phyloP scores from a whole-genome alignment of 2,113 vertebrate genomes.

The Cinclus mexicanus region DNA sequence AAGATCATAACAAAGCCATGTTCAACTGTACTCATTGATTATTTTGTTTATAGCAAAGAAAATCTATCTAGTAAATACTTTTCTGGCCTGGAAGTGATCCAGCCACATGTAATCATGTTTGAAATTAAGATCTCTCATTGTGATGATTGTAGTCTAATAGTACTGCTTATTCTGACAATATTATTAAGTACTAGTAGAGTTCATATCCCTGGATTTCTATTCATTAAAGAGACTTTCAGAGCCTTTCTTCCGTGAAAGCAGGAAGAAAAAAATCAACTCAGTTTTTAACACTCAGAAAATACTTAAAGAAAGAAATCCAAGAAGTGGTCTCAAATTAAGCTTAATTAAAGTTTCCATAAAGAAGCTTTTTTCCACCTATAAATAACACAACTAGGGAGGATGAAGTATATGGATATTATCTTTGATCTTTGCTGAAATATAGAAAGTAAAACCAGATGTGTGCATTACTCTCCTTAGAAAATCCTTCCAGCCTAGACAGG shows the following conservation, averaged over 20 bases:
- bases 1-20: not conserved
- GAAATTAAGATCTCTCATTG: not conserved
- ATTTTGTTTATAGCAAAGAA: not conserved
- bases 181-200: not conserved
- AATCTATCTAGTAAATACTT: not conserved
- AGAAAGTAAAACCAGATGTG: conserved; percentile 2
- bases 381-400: not conserved
- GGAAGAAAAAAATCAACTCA: not conserved
- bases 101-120: not conserved
- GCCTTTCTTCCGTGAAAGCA: not conserved
- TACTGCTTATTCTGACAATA: not conserved
- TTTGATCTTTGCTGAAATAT: conserved; percentile 28
- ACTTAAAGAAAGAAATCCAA: not conserved
- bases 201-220: not conserved
- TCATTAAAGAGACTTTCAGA: conserved; percentile 11
- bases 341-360: conserved; percentile 13
- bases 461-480: not conserved
- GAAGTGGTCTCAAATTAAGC: not conserved
- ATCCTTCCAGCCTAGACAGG: not conserved
- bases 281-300: not conserved
- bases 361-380: not conserved
- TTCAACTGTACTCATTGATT: not conserved
- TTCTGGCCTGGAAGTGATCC: not conserved
- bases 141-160: not conserved
- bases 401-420: not conserved